These are phyloP conservation scores for Rhombomys opimus DNA, from an alignment of 2,113 vertebrate genomes.

Conservation along the genomic window DNA sequence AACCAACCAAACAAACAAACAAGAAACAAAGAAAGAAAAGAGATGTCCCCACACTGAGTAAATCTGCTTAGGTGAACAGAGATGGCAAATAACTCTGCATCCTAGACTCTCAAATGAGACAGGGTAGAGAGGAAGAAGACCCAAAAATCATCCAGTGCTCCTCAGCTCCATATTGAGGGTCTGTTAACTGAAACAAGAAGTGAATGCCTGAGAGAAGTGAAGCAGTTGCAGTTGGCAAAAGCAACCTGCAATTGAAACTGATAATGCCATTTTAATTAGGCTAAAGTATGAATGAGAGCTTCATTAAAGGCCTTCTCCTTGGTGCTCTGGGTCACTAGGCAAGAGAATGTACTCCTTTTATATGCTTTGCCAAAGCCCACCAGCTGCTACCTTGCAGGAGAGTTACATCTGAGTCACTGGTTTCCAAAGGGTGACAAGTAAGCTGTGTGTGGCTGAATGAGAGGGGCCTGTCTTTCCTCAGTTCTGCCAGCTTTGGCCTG, in stretches of 20 bases:
- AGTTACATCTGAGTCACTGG: conserved; percentile 89
- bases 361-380: conserved; percentile 82
- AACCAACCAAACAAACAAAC: no score
- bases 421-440: conserved; percentile 88
- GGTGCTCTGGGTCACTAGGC: conserved; percentile 51
- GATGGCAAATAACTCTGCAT: conserved; percentile 22
- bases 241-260: conserved; percentile 76
- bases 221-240: conserved; percentile 64
- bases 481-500: conserved; percentile 84
- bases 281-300: conserved; percentile 77
- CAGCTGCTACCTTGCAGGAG: conserved; percentile 88
- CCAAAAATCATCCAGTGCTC: neutral
- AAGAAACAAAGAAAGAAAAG: neutral
- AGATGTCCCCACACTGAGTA: neutral
- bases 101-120: neutral
- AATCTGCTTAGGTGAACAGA: conserved; percentile 47
- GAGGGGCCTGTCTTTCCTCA: conserved; percentile 80
- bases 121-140: conserved; percentile 5
- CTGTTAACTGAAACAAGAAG: conserved; percentile 74
- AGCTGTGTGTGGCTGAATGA: conserved; percentile 86
- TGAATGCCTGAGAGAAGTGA: conserved; percentile 40
- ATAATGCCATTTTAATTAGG: conserved; percentile 88
- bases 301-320: conserved; percentile 79
- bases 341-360: conserved; percentile 80
- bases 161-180: conserved; percentile 38